These are phyloP conservation scores for Anhinga anhinga DNA, from an alignment of 2,113 vertebrate species.

Conservation along the genomic window DNA sequence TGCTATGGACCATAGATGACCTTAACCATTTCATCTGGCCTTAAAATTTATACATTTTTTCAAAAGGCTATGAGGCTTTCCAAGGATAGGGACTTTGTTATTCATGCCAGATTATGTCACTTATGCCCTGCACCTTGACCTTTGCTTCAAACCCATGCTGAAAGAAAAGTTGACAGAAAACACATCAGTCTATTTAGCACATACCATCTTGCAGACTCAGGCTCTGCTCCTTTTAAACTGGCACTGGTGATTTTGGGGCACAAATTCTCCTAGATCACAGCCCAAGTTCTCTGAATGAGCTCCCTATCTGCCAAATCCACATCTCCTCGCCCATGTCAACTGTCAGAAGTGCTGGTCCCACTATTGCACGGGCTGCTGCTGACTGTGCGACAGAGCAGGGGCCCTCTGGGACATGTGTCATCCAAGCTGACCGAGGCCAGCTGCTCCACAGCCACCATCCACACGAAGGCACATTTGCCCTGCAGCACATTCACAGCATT, in stretches of 20 bases:
- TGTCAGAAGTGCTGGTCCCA: neutral
- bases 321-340: neutral
- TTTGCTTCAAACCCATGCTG: neutral
- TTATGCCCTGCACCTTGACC: neutral
- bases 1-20: neutral
- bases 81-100: neutral
- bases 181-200: neutral
- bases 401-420: neutral
- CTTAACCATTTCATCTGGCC: neutral
- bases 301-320: neutral
- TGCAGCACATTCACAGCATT: neutral
- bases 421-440: neutral
- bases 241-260: neutral
- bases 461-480: neutral
- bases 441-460: neutral
- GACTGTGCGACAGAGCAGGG: neutral
- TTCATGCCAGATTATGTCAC: neutral
- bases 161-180: neutral
- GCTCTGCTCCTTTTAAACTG: neutral
- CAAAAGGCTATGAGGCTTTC: neutral
- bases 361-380: neutral
- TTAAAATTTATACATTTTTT: neutral
- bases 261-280: neutral
- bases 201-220: neutral
- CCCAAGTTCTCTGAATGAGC: neutral